Evolutionary conservation across 1,140 invertebrate genomes (phyloP).

Genomic region (Drosophila elegans): DNA sequence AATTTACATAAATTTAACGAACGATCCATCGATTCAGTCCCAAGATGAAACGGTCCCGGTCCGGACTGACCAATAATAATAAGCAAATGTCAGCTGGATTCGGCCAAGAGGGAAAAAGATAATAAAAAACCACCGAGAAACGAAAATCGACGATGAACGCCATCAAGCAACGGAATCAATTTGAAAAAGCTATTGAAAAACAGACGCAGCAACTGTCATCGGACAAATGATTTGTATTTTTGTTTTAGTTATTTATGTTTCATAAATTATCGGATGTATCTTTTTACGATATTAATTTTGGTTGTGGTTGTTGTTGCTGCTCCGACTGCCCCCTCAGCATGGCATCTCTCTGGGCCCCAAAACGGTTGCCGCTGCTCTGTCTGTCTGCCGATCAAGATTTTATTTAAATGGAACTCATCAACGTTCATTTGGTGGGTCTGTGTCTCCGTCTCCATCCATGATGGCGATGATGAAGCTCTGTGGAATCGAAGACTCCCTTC

Average conservation of each 20-base stretch:
- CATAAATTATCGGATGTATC: slow-evolving; percentile 84
- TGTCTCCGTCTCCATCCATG: slow-evolving; percentile 19
- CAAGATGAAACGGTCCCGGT: slow-evolving; percentile 51
- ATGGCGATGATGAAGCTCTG: slow-evolving; percentile 66
- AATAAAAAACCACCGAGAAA: slow-evolving; percentile 23
- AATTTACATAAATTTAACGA: slow-evolving; percentile 59
- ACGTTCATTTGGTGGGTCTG: slow-evolving; percentile 71
- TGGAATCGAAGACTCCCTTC: slow-evolving; percentile 25
- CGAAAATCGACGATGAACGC: slow-evolving; percentile 46
- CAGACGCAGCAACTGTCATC: slow-evolving; percentile 59
- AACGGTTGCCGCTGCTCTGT: slow-evolving; percentile 56
- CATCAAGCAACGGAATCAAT: slow-evolving; percentile 61
- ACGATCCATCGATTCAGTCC: slow-evolving; percentile 26
- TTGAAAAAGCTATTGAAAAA: slow-evolving; percentile 60
- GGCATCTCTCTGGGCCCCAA: slow-evolving; percentile 13
- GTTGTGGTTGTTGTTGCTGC: slow-evolving; percentile 17
- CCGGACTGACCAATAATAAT: slow-evolving; percentile 41
- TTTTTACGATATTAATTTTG: slow-evolving; percentile 72
- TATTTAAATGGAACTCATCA: slow-evolving; percentile 84
- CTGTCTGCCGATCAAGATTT: slow-evolving; percentile 75
- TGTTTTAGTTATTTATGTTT: slow-evolving; percentile 83
- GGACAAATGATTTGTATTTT: slow-evolving; percentile 84
- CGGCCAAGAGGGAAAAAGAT: slow-evolving; percentile 22
- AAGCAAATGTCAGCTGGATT: slow-evolving; percentile 50
- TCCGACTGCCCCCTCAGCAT: slow-evolving; percentile 22